Evolutionary conservation across 2,113 vertebrate species (phyloP).

Genomic region (Opisthocomus hoazin): DNA sequence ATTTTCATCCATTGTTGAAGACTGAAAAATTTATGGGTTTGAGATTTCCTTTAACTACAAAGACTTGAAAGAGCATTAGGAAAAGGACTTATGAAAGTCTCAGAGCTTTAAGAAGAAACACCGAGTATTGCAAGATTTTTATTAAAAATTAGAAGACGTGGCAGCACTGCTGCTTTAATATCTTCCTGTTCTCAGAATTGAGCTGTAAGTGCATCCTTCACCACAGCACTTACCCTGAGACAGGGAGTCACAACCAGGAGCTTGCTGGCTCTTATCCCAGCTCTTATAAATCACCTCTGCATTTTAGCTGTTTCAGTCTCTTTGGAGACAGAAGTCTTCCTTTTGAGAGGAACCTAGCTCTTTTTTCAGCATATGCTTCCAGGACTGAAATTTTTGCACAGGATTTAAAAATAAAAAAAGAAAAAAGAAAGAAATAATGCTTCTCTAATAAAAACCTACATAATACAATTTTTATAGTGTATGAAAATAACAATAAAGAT

Average conservation of each 20-base stretch:
- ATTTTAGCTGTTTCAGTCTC: not conserved
- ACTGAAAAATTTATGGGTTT: not conserved
- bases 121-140: not conserved
- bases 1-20: not conserved
- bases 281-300: not conserved
- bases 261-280: not conserved
- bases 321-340: not conserved
- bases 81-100: not conserved
- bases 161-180: not conserved
- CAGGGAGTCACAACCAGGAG: fast-evolving
- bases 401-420: slow-evolving; percentile 19
- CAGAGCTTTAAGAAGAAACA: not conserved
- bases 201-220: fast-evolving
- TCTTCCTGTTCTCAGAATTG: not conserved
- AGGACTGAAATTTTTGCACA: not conserved
- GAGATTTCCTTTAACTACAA: not conserved
- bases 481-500: slow-evolving; percentile 41
- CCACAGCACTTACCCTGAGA: fast-evolving
- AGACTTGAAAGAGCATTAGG: not conserved
- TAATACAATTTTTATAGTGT: slow-evolving; percentile 41
- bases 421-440: slow-evolving; percentile 14
- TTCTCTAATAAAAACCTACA: slow-evolving; percentile 46
- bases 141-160: not conserved
- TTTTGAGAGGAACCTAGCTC: not conserved
- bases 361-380: not conserved